A percentile compares a stretch with the other conserved stretches of the same genome.
Evolutionary conservation across 1,140 invertebrate species (phyloP).

Genomic region (Thrips palmi): DNA sequence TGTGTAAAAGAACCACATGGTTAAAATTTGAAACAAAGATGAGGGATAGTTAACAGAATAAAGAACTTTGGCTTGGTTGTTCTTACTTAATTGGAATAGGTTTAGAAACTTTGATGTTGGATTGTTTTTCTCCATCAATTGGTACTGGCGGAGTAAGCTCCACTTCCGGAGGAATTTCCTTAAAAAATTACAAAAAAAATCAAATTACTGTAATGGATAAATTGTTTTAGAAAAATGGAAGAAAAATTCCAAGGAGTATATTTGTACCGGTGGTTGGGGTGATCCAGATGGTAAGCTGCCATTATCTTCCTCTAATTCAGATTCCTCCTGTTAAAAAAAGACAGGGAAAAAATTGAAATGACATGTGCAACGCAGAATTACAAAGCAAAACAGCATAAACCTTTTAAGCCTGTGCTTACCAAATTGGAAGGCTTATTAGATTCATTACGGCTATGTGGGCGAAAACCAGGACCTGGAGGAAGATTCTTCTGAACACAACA

Average conservation of each 20-base stretch:
- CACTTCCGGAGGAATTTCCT: conserved; percentile 8
- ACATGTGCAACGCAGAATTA: too few species aligned
- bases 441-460: conserved; percentile 77
- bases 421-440: conserved; percentile 2
- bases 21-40: conserved; percentile 3
- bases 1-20: too few species aligned
- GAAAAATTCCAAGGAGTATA: too few species aligned
- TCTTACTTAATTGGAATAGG: conserved; percentile 47
- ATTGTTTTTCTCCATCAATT: conserved; percentile 7
- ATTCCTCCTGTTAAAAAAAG: too few species aligned
- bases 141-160: conserved; percentile 2
- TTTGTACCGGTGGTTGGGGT: too few species aligned
- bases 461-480: conserved; percentile 80
- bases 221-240: too few species aligned
- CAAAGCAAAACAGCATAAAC: background rate
- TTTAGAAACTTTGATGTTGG: conserved; percentile 29
- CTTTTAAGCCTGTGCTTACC: conserved; percentile 2
- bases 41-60: conserved; percentile 17
- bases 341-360: too few species aligned
- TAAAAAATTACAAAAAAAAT: background rate
- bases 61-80: background rate
- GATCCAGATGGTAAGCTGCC: too few species aligned
- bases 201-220: too few species aligned
- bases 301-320: too few species aligned
- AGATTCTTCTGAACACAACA: conserved; percentile 89